Evolutionary conservation across 2,797 vertebrate species (phyloP).

Genomic region (Meda fulgida): DNA sequence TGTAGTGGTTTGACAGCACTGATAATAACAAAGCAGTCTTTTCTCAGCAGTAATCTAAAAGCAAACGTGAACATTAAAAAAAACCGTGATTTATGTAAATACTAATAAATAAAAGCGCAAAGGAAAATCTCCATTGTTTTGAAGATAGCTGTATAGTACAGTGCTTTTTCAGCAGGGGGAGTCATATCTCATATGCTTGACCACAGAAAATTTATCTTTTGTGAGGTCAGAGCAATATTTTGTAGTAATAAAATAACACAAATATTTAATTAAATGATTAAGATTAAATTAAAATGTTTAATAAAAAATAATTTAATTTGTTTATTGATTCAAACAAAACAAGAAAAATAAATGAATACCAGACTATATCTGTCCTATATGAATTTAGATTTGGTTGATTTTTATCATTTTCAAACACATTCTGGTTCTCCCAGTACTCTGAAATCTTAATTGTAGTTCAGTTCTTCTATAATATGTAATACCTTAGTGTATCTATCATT

Average conservation of each 20-base stretch:
- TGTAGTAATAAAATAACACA: neutral
- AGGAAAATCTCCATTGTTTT: too few relatives aligned
- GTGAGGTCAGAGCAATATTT: neutral
- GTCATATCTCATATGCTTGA: neutral
- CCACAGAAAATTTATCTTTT: neutral
- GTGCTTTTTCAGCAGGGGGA: too few relatives aligned
- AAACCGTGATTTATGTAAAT: too few relatives aligned
- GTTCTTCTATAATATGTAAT: neutral
- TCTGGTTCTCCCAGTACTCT: neutral
- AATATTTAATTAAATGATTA: neutral
- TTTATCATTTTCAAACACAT: neutral
- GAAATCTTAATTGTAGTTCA: neutral
- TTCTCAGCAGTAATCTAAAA: neutral
- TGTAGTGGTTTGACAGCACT: neutral
- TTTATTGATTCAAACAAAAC: neutral
- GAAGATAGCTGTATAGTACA: too few relatives aligned
- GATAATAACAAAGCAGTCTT: neutral
- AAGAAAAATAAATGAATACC: neutral
- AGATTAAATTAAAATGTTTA: neutral
- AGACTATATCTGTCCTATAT: neutral
- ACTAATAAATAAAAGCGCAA: neutral
- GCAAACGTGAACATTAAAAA: neutral
- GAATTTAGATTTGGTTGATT: neutral
- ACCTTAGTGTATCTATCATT: too few relatives aligned
- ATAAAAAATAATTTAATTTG: rapidly evolving